Percentiles rank a stretch among this genome's conserved stretches.
Evolutionary conservation across 2,797 vertebrate genomes (phyloP).

Genomic region (Microctenopoma stevenorrisi): DNA sequence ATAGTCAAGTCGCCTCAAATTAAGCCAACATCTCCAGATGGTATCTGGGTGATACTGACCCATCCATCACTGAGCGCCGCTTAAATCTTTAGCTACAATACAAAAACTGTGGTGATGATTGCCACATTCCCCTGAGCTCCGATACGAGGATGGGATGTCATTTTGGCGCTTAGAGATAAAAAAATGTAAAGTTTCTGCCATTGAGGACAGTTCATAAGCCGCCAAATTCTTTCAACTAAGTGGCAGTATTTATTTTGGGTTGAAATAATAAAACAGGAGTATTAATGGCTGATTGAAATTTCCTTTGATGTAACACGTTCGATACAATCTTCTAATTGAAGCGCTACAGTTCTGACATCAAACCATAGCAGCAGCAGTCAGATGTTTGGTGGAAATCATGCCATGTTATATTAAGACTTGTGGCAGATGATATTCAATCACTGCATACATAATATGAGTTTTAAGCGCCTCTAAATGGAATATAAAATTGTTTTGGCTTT

Average conservation of each 20-base stretch:
- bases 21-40: conserved; percentile 67
- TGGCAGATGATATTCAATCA: conserved; percentile 11
- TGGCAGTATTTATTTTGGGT: conserved; percentile 13
- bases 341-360: conserved; percentile 47
- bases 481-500: background rate
- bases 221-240: background rate
- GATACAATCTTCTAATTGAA: conserved; percentile 62
- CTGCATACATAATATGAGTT: conserved; percentile 5
- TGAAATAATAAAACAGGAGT: conserved; percentile 12
- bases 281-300: conserved; percentile 24
- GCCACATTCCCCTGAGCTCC: conserved; percentile 14
- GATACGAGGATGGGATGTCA: conserved; percentile 12
- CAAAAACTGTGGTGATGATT: conserved; percentile 19
- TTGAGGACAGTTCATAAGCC: conserved; percentile 13
- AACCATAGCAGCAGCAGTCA: conserved; percentile 26
- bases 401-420: conserved; percentile 27
- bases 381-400: conserved; percentile 17
- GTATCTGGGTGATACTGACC: conserved; percentile 60
- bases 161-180: conserved; percentile 9
- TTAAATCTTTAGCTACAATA: conserved; percentile 51
- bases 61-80: conserved; percentile 43
- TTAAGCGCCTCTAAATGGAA: conserved; percentile 4
- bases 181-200: conserved; percentile 8
- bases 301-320: conserved; percentile 35
- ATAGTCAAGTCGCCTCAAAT: conserved; percentile 41